Base-by-base conservation (phyloP, 2,888 invertebrate genomes). In the Tuberolachnus salignus region DNA sequence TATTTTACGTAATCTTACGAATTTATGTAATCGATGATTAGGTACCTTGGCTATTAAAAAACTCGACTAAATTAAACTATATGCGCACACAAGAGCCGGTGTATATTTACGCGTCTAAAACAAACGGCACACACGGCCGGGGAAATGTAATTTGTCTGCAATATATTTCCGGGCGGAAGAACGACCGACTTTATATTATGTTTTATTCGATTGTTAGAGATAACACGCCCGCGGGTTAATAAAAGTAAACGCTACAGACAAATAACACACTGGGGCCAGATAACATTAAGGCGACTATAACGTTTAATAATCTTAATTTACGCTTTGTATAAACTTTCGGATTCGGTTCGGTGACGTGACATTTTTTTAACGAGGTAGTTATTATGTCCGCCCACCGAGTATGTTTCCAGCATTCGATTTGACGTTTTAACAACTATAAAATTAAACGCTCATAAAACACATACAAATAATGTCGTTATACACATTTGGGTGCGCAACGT, bases 141-240 rank as follows among this genome's bases (percentile, higher is more conserved):
- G 46, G 46, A 66, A 46, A 3, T 23, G 14, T 55, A 16, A 4
- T 6, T 55, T 9, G 16, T 16, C 11, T 21, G 42, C 13, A 42
- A 70, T 70, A 42, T 70, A 55, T 55, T 55, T 42, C 10, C 14
- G 70, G n/a, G 42, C 55, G 19, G 10, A 44, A 70, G 55, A 42
- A 19, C 70, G 11, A 55, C 16, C 42, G 16, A 42, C 53, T 21
- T 69, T 34, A 34, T 4, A 34, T 34, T 34, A 34, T 34, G 6
- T n/a, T n/a, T n/a, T n/a, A 34, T 34, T 4, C 3, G 3, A 34
- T 34, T 34, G 6, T 34, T 34, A 34, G 6, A 34, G 3, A 34
- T 34, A 34, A n/a, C 9, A 53, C 53, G 1, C 19, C 69, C 1
- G 67, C 53, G 1, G 26, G 21, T 42, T 14, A 66, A 23, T 46